These are phyloP conservation scores for Notolepis coatsorum DNA, from an alignment of 2,797 vertebrate genomes.

Conservation along the genomic window DNA sequence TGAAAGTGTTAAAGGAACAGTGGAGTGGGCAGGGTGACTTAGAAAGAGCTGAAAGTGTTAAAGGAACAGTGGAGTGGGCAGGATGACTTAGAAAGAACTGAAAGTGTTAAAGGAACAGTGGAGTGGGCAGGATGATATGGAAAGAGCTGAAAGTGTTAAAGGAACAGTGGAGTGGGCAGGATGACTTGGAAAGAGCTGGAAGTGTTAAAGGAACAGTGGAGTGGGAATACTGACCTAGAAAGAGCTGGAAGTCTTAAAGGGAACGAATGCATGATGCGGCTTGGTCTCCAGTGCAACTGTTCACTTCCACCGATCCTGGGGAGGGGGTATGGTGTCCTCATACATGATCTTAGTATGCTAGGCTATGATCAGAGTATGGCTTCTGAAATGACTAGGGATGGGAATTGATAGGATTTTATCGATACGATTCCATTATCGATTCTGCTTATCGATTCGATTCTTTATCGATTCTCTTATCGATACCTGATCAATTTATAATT, in stretches of 20 bases:
- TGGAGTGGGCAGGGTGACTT: neutral
- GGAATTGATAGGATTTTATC: too few species aligned
- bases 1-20: neutral
- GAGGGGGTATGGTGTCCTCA: slow-evolving; percentile 13
- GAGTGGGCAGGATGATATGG: neutral
- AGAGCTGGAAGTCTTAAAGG: neutral
- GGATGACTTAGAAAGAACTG: neutral
- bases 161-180: neutral
- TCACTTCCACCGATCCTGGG: slow-evolving; percentile 36
- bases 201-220: neutral
- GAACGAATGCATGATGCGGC: slow-evolving; percentile 14
- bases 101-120: neutral
- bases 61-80: neutral
- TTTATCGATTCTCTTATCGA: too few species aligned
- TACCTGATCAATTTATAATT: too few species aligned
- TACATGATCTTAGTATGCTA: slow-evolving; percentile 13
- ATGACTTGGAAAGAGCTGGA: neutral
- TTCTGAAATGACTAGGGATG: too few species aligned
- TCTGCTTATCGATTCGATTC: too few species aligned
- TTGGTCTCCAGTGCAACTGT: too few species aligned
- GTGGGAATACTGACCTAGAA: neutral
- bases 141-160: neutral
- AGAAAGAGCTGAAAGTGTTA: neutral
- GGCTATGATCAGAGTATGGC: slow-evolving; percentile 17
- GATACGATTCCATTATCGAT: too few species aligned